Conservation (phyloP, 2,888 invertebrate species). For the Eupithecia tripunctaria region DNA sequence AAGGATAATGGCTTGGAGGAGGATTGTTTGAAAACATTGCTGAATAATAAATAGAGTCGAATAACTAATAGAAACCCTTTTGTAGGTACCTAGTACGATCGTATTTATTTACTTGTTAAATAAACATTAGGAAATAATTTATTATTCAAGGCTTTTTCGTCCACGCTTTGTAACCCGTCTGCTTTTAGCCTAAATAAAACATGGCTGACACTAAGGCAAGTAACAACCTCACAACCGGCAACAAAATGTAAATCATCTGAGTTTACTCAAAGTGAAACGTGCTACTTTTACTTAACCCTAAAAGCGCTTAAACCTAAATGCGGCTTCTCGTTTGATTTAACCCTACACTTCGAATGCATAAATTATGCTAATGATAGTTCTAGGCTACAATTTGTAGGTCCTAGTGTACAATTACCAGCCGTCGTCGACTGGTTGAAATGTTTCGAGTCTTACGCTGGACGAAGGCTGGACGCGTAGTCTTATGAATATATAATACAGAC, state of each 20-base stretch:
- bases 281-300: conserved; percentile 13
- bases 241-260: not conserved
- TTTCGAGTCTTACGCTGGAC: conserved; percentile 27
- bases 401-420: conserved; percentile 64
- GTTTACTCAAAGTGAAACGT: conserved; percentile 27
- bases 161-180: not conserved
- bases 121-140: conserved; percentile 10
- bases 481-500: conserved; percentile 1
- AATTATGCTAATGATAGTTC: conserved; percentile 62
- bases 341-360: conserved; percentile 65
- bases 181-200: conserved; percentile 6
- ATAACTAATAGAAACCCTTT: conserved; percentile 16
- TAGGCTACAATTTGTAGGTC: conserved; percentile 61
- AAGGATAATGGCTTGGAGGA: not conserved
- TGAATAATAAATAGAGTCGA: conserved; percentile 13
- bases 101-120: conserved; percentile 12
- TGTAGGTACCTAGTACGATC: not conserved
- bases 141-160: conserved; percentile 12
- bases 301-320: conserved; percentile 54
- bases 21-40: conserved; percentile 10
- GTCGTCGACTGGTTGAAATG: conserved; percentile 49
- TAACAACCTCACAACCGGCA: too few relatives aligned
- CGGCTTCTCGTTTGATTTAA: conserved; percentile 51
- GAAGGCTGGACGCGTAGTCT: not conserved
- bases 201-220: not conserved